Evolutionary conservation across 2,888 invertebrate genomes (phyloP), one percentile per base, ranked within the genome.

Genomic region (Cynaeus angustus): DNA sequence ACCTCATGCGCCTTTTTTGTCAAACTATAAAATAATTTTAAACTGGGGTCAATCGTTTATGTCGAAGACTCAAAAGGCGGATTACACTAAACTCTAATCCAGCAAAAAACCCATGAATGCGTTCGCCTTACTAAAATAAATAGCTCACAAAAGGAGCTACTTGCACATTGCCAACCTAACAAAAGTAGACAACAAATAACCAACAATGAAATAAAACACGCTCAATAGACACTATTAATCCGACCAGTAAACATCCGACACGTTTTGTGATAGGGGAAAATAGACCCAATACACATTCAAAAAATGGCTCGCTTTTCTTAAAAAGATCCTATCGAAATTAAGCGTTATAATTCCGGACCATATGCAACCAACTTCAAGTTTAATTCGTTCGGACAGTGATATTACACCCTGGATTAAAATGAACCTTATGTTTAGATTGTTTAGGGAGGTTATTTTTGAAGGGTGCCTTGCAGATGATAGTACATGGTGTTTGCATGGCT

Each of bases 171-270:
- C 84, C 80, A 80, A 80, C 78, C 78, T 80, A 81, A 84, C 83
- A 85, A 84, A 83, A 82, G 83, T 81, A 82, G 83, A 84, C 85
- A 85, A 84, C 84, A 85, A 85, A 84, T 80, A 81, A 53, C 83
- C 84, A 84, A 85, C 85, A 85, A 85, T 84, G 83, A 83, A 85
- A 84, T 84, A 84, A 84, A 83, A 83, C 84, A 85, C 85, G 85
- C 85, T 85, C 85, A 85, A 85, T 85, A 85, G 85, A 85, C 83
- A 84, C 78, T 80, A 82, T 83, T 83, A 84, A 84, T 83, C 84
- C 85, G 77, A 81, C 82, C 82, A 80, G 80, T 81, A 83, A 83
- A 84, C 83, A 83, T 81, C 81, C 81, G 80, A 82, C 83, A 82
- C 83, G 81, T 83, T 72, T 62, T 65, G 52, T 53, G 66, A 46